A percentile compares a stretch with the other conserved stretches of the same genome.
phyloP scores from a whole-genome alignment of 2,113 vertebrate genomes.

The Xenopus laevis region DNA sequence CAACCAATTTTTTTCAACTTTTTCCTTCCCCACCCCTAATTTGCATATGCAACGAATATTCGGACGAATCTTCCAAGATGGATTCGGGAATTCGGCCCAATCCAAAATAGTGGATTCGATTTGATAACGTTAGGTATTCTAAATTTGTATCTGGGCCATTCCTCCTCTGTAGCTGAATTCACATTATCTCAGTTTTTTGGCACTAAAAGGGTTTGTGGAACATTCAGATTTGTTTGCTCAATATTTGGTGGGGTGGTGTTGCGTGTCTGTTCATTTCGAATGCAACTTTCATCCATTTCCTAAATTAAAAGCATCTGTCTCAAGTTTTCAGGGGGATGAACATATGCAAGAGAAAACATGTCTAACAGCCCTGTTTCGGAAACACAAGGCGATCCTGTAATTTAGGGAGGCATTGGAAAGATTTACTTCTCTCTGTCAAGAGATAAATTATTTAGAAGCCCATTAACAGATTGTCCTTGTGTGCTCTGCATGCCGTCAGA shows the following conservation, averaged over 20 bases:
- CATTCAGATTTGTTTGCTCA: not conserved
- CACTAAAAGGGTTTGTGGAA: not conserved
- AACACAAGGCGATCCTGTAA: constrained; percentile 40
- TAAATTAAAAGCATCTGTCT: constrained; percentile 41
- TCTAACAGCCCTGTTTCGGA: constrained; percentile 32
- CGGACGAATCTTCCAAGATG: no score
- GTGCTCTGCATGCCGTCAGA: constrained; percentile 36
- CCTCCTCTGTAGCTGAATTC: no score
- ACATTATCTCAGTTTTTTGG: not conserved
- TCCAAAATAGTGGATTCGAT: no score
- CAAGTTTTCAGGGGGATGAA: constrained; percentile 18
- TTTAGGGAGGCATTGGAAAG: constrained; percentile 42
- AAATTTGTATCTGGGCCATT: no score
- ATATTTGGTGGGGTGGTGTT: not conserved
- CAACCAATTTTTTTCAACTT: no score
- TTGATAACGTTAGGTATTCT: no score
- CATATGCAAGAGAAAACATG: constrained; percentile 36
- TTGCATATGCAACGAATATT: no score
- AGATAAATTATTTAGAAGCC: constrained; percentile 36
- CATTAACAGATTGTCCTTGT: constrained; percentile 40
- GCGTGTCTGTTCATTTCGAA: constrained; percentile 1
- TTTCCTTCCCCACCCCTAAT: no score
- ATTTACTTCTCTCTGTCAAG: constrained; percentile 40
- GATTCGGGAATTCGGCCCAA: no score
- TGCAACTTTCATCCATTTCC: constrained; percentile 29